Conservation (phyloP, 2,113 vertebrate genomes). For the Caretta caretta region DNA sequence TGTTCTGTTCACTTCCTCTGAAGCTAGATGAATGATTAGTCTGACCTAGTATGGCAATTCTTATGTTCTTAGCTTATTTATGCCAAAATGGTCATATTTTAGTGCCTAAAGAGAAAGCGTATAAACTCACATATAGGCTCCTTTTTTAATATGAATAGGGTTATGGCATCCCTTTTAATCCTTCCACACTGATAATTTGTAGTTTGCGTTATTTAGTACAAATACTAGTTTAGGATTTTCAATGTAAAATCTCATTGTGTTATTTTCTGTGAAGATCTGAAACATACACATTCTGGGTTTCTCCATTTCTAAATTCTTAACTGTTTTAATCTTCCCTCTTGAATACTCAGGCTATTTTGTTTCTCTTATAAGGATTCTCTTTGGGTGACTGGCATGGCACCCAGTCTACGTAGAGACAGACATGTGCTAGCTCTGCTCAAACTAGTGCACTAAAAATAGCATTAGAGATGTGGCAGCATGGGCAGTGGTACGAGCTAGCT, state of each 20-base stretch:
- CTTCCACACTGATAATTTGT: slow-evolving; percentile 23
- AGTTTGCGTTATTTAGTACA: slow-evolving; percentile 39
- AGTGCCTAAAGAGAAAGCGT: neutral
- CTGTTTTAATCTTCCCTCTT: slow-evolving; percentile 36
- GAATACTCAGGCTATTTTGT: slow-evolving; percentile 12
- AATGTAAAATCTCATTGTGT: slow-evolving; percentile 37
- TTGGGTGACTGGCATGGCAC: neutral
- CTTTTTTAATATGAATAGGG: too few species aligned
- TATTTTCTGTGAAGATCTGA: slow-evolving; percentile 37
- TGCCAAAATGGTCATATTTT: neutral
- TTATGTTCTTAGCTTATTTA: neutral
- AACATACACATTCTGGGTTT: slow-evolving; percentile 9
- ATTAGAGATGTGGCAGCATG: too few species aligned
- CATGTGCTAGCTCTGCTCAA: too few species aligned
- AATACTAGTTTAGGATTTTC: slow-evolving; percentile 42
- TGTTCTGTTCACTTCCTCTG: too few species aligned
- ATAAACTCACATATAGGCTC: neutral
- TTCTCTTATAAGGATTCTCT: slow-evolving; percentile 15
- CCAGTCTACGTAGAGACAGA: too few species aligned
- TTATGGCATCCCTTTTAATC: slow-evolving; percentile 18
- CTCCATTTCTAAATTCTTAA: slow-evolving; percentile 31
- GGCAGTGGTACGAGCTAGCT: too few species aligned
- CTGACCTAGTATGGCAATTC: too few species aligned
- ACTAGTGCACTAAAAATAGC: too few species aligned
- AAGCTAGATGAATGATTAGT: too few species aligned